These are phyloP conservation scores for Gymnothorax reevesii DNA, from an alignment of 2,797 vertebrate species.

Conservation along the genomic window DNA sequence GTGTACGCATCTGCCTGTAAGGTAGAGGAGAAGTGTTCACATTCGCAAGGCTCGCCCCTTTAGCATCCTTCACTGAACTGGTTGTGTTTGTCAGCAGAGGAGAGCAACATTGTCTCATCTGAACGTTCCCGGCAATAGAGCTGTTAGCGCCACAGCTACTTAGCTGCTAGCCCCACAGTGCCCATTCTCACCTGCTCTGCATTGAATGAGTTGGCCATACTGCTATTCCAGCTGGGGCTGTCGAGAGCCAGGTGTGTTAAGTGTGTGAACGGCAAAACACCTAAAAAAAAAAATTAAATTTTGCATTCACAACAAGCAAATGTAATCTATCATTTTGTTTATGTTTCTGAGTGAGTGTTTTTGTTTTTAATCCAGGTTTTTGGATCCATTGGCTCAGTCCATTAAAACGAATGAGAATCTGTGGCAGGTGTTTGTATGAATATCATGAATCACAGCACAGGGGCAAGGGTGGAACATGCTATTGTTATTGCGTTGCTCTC, in stretches of 20 bases:
- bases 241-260: not conserved
- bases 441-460: constrained; percentile 21
- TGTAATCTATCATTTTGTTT: not conserved
- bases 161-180: not conserved
- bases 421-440: constrained; percentile 18
- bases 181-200: not conserved
- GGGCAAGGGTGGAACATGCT: not conserved
- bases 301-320: not conserved
- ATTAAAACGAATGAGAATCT: constrained; percentile 29
- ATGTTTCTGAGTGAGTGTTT: no score
- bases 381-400: not conserved
- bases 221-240: not conserved
- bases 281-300: not conserved
- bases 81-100: not conserved
- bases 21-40: not conserved
- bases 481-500: not conserved
- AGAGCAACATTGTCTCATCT: not conserved
- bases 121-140: not conserved
- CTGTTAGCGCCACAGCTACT: not conserved
- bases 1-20: not conserved
- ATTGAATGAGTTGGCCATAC: not conserved
- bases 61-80: not conserved
- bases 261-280: not conserved
- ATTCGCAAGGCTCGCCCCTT: not conserved
- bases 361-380: constrained; percentile 12